Conservation (phyloP, 1,140 invertebrate species). For the Heliconius hermathena region DNA sequence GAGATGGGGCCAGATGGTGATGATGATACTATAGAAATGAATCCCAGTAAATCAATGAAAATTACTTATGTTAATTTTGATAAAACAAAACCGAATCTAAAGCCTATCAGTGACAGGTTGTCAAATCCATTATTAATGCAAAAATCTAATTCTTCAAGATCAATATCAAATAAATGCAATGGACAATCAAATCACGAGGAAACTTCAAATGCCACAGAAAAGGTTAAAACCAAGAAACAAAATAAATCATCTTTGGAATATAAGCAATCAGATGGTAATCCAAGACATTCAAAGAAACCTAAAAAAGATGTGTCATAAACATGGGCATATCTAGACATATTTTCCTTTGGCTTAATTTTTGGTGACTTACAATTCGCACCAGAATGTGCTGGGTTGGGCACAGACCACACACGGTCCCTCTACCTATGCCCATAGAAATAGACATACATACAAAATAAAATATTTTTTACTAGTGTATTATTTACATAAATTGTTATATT, state of each 20-base stretch:
- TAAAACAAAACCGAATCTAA: conserved; percentile 64
- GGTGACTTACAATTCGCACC: too few relatives aligned
- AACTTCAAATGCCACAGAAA: conserved; percentile 46
- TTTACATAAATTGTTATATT: conserved; percentile 11
- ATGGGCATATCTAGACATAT: too few relatives aligned
- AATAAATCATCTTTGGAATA: conserved; percentile 50
- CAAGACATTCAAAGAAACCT: conserved; percentile 47
- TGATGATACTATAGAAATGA: conserved; percentile 53
- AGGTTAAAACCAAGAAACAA: conserved; percentile 52
- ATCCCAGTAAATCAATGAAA: conserved; percentile 50
- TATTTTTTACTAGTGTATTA: not conserved
- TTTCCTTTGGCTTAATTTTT: too few relatives aligned
- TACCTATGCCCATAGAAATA: too few relatives aligned
- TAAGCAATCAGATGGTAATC: conserved; percentile 39
- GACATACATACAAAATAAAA: not conserved
- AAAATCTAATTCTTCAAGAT: conserved; percentile 38
- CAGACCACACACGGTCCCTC: too few relatives aligned
- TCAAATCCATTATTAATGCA: conserved; percentile 44
- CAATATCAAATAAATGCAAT: conserved; percentile 37
- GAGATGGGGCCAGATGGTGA: conserved; percentile 53
- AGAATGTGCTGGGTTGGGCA: too few relatives aligned
- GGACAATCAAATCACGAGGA: conserved; percentile 39
- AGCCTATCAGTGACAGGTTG: conserved; percentile 51
- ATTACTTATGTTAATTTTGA: conserved; percentile 68
- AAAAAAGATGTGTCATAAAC: conserved; percentile 29